Evolutionary conservation across 2,113 vertebrate species (phyloP).

Genomic region (Mirounga angustirostris): DNA sequence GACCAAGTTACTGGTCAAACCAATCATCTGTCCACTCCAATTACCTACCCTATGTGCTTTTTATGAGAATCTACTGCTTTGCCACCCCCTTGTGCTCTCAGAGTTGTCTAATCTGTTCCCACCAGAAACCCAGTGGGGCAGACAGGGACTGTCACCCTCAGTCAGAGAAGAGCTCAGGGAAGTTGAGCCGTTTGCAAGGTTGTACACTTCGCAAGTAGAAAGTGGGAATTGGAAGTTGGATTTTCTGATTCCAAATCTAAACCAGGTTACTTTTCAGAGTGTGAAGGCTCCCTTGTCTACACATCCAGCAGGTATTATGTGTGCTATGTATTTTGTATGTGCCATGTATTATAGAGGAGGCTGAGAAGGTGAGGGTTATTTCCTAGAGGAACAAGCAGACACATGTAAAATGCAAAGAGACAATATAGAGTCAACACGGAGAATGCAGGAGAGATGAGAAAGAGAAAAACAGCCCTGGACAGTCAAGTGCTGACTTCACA

Average conservation of each 20-base stretch:
- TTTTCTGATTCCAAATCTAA: neutral
- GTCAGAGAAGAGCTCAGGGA: neutral
- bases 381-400: neutral
- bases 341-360: neutral
- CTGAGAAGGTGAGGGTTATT: neutral
- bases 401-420: neutral
- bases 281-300: neutral
- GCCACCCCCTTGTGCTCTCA: neutral
- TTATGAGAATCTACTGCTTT: conserved; percentile 11
- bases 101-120: neutral
- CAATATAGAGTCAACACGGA: neutral
- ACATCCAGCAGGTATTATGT: neutral
- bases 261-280: neutral
- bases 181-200: neutral
- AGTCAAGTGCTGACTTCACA: neutral
- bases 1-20: neutral
- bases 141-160: neutral
- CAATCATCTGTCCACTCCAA: neutral
- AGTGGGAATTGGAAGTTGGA: neutral
- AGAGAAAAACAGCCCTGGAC: too few relatives aligned
- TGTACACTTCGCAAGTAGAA: neutral
- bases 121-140: neutral
- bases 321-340: neutral
- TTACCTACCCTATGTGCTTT: neutral
- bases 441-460: neutral